Percentiles rank a stretch among this genome's conserved stretches.
Conservation (phyloP, 2,888 invertebrate genomes). For the Celastrina argiolus region DNA sequence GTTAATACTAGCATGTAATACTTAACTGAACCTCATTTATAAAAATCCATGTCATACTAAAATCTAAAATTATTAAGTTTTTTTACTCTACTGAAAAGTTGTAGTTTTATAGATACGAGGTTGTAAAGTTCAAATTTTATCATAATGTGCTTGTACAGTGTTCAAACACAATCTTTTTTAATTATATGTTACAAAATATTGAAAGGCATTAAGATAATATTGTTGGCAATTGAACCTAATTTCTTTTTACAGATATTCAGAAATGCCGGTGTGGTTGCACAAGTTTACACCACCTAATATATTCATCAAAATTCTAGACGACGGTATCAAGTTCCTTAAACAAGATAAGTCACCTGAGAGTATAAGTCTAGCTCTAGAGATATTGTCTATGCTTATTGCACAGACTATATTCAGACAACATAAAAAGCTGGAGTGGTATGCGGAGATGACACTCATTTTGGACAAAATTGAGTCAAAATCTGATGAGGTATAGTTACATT, state of each 20-base stretch:
- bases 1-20: too few relatives aligned
- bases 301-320: slow-evolving; percentile 58
- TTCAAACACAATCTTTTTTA: too few relatives aligned
- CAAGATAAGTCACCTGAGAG: slow-evolving; percentile 40
- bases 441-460: slow-evolving; percentile 80
- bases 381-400: slow-evolving; percentile 68
- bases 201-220: too few relatives aligned
- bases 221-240: too few relatives aligned
- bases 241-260: slow-evolving; percentile 51
- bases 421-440: slow-evolving; percentile 74
- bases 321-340: slow-evolving; percentile 60
- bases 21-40: too few relatives aligned
- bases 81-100: too few relatives aligned
- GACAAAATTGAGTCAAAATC: slow-evolving; percentile 53
- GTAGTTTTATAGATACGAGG: too few relatives aligned
- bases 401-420: slow-evolving; percentile 68
- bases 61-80: too few relatives aligned
- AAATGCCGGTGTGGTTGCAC: slow-evolving; percentile 73
- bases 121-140: too few relatives aligned
- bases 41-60: too few relatives aligned
- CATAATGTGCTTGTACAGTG: too few relatives aligned
- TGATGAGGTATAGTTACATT: slow-evolving; percentile 45
- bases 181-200: too few relatives aligned
- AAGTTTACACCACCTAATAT: slow-evolving; percentile 76
- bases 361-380: slow-evolving; percentile 63